Conservation (phyloP, 1,140 invertebrate species). For the Manduca sexta region DNA sequence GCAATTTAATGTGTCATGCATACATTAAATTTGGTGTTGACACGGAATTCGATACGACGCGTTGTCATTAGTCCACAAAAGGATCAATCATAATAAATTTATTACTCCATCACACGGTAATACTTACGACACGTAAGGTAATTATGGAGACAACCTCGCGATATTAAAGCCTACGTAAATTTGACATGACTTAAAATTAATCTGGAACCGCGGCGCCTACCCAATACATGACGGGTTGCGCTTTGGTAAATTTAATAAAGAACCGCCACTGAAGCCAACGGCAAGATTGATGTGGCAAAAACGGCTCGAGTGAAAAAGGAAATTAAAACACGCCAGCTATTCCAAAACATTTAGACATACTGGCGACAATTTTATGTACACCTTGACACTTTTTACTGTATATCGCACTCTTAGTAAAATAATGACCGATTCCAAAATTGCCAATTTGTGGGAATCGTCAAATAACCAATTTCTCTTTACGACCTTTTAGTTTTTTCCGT, state of each 20-base stretch:
- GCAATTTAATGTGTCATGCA: too few relatives aligned
- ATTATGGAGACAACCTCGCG: conserved; percentile 22
- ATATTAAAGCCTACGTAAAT: conserved; percentile 43
- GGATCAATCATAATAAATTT: conserved; percentile 1
- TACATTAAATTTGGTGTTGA: too few relatives aligned
- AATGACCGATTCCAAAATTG: too few relatives aligned
- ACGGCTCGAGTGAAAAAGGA: conserved; percentile 19
- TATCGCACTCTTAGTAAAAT: too few relatives aligned
- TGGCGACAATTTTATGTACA: background rate
- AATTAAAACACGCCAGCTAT: conserved; percentile 32
- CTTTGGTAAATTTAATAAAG: conserved; percentile 53
- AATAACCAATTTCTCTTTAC: too few relatives aligned
- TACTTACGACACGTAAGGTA: conserved; percentile 7
- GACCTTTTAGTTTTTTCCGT: too few relatives aligned
- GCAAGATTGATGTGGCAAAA: conserved; percentile 51
- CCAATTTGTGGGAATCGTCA: too few relatives aligned
- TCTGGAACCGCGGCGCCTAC: conserved; percentile 30
- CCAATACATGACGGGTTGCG: conserved; percentile 27
- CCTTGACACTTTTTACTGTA: too few relatives aligned
- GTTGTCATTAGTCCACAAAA: too few relatives aligned
- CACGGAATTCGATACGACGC: too few relatives aligned
- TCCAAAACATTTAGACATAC: conserved; percentile 20
- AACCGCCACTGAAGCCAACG: conserved; percentile 23
- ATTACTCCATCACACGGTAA: background rate
- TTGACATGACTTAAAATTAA: conserved; percentile 57